phyloP scores from a whole-genome alignment of 2,888 invertebrate species.

The Gryllus longicercus region DNA sequence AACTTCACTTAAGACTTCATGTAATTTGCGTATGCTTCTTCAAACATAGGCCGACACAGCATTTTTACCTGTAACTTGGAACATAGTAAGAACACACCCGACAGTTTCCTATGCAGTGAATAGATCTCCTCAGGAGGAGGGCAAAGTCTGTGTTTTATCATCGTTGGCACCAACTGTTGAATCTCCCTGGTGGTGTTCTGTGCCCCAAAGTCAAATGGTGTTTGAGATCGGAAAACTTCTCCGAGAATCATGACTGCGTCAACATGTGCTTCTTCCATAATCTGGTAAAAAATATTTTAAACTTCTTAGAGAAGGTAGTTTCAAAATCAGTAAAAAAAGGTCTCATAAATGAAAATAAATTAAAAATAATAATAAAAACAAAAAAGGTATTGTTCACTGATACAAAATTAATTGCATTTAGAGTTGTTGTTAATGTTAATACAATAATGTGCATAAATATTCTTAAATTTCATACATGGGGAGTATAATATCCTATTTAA shows the following conservation, averaged over 20 bases:
- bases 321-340: no score
- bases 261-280: slow-evolving; percentile 94
- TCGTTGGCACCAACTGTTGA: slow-evolving; percentile 84
- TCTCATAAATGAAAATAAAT: no score
- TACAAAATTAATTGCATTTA: no score
- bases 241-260: slow-evolving; percentile 97
- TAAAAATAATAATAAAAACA: no score
- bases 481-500: no score
- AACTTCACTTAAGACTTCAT: slow-evolving; percentile 35
- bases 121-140: slow-evolving; percentile 99
- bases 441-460: no score
- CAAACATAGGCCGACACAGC: slow-evolving; percentile 79
- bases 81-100: slow-evolving; percentile 90
- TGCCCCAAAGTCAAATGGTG: slow-evolving; percentile 80
- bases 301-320: background rate
- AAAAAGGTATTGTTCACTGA: no score
- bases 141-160: slow-evolving; percentile 87
- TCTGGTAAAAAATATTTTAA: slow-evolving; percentile 44
- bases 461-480: no score
- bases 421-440: no score
- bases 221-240: slow-evolving; percentile 76
- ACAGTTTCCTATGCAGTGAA: slow-evolving; percentile 93
- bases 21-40: slow-evolving; percentile 71
- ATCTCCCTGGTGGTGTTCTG: slow-evolving; percentile 79
- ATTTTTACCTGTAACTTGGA: slow-evolving; percentile 79